These are phyloP conservation scores for Poicephalus gulielmi DNA, from an alignment of 2,113 vertebrate species.

Conservation along the genomic window DNA sequence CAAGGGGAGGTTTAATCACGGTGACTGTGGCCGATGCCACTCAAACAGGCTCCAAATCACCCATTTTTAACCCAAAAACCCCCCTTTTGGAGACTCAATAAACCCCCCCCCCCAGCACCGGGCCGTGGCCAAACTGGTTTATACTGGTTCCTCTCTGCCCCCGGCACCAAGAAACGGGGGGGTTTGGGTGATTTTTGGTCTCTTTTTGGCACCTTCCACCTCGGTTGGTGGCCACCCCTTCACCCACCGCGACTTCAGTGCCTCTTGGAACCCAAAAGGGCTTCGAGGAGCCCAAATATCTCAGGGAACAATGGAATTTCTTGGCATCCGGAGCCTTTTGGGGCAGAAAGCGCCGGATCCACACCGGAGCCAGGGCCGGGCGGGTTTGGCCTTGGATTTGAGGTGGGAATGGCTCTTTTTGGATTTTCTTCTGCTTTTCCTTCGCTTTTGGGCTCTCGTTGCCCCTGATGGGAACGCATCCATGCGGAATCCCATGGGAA, in stretches of 20 bases:
- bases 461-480: not conserved
- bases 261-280: not conserved
- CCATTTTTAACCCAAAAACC: not conserved
- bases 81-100: not conserved
- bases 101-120: too few relatives aligned
- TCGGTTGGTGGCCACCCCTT: not conserved
- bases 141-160: not conserved
- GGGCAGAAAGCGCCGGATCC: not conserved
- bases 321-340: not conserved
- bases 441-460: not conserved
- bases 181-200: not conserved
- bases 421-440: not conserved
- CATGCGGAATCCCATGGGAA: not conserved
- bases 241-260: not conserved
- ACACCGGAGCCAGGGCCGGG: too few relatives aligned
- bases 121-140: not conserved
- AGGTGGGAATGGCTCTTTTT: not conserved
- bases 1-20: not conserved
- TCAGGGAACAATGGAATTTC: not conserved
- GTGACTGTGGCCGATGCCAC: not conserved
- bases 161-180: not conserved
- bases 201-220: not conserved
- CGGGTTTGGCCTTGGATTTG: not conserved
- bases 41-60: not conserved
- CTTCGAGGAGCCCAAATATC: not conserved